Evolutionary conservation across 2,113 vertebrate species (phyloP), one percentile per base, ranked within the genome.

Genomic region (Hemiprocne comata): DNA sequence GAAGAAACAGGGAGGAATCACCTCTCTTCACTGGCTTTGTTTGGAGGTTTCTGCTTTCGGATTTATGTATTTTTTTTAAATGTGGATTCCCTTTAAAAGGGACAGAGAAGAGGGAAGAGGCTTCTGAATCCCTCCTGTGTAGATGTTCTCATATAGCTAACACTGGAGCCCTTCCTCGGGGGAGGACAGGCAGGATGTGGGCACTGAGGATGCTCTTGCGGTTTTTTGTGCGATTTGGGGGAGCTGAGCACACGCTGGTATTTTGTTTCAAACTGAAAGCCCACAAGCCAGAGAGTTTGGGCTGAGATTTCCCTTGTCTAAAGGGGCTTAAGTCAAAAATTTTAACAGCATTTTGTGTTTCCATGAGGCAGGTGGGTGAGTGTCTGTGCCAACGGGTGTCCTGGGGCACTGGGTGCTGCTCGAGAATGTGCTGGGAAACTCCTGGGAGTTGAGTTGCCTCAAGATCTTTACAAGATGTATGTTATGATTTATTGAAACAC

Each of bases 231-330:
- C 6, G 3, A 16, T 46, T 17, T 1, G 5, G 58, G 48, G 26
- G 26, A 44, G 73, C 15, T 3, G 17, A 28, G 51, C 54, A 3
- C 21, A 4, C 5, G 0, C 38, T 7, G n/a, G 7, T 1, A 0
- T 17, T 12, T 12, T 55, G 4, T 20, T 62, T 16, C 53, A 5
- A 7, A 31, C 9, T 4, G 29, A 31, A 60, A 6, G 40, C 11
- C 17, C 24, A 3, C 23, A 13, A n/a, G 29, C 31, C 28, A 7
- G 48, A 4, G 70, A 29, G 36, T 50, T 42, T 9, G 5, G 28
- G 44, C n/a, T 31, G 44, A 58, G 25, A 34, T 77, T 46, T 51
- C 51, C 21, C n/a, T 48, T 60, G 53, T 12, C 28, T 4, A 11
- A 46, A 65, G 18, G 28, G 50, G 53, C 42, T 50, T 5, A 5